Conservation (phyloP, 2,888 invertebrate species). For the Zootermopsis nevadensis region DNA sequence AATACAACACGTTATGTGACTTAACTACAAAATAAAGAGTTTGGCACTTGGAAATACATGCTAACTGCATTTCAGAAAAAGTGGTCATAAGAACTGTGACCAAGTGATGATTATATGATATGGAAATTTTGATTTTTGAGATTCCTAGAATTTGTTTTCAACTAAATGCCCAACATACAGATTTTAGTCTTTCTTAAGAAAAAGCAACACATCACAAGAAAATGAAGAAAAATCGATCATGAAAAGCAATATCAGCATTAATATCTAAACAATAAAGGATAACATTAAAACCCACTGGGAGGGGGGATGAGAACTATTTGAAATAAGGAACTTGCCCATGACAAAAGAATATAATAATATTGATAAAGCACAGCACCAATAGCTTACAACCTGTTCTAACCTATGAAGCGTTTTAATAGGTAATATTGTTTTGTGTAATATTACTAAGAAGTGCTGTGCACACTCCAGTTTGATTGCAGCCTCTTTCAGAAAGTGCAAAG, state of each 20-base stretch:
- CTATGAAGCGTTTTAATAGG: slow-evolving; percentile 48
- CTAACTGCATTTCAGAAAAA: slow-evolving; percentile 14
- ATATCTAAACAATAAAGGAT: slow-evolving; percentile 29
- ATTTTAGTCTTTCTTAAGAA: background rate
- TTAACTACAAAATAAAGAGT: slow-evolving; percentile 32
- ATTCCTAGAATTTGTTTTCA: slow-evolving; percentile 31
- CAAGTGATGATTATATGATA: background rate
- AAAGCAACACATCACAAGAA: background rate
- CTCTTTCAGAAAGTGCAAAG: slow-evolving; percentile 29
- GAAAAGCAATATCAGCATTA: background rate
- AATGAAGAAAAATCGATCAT: background rate
- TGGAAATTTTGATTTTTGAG: slow-evolving; percentile 33
- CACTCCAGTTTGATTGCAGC: slow-evolving; percentile 29
- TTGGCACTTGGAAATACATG: slow-evolving; percentile 40
- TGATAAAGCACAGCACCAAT: slow-evolving; percentile 51
- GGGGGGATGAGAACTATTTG: slow-evolving; percentile 6
- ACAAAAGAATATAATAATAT: slow-evolving; percentile 29
- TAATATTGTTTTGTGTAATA: slow-evolving; percentile 20
- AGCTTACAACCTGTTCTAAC: slow-evolving; percentile 50
- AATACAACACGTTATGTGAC: slow-evolving; percentile 33
- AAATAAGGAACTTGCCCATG: slow-evolving; percentile 29
- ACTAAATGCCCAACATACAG: slow-evolving; percentile 34
- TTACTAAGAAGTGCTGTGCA: background rate
- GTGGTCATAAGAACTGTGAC: background rate
- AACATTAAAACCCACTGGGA: background rate